A percentile compares a stretch with the other conserved stretches of the same genome.
These are phyloP conservation scores for Coregonus suidteri DNA, from an alignment of 2,797 vertebrate species.

Conservation along the genomic window DNA sequence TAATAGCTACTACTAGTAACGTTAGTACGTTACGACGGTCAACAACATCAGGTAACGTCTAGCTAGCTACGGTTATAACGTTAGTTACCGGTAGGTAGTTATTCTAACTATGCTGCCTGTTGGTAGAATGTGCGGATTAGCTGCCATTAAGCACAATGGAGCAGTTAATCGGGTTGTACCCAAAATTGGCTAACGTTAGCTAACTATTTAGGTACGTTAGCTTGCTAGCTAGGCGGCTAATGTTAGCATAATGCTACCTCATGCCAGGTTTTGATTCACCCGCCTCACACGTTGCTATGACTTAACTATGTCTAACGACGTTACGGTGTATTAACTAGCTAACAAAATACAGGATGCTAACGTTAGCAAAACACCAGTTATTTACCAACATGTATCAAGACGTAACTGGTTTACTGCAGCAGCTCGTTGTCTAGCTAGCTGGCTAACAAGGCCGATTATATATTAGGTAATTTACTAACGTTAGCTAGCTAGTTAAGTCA, in stretches of 20 bases:
- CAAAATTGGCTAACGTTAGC: not conserved
- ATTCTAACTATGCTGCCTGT: not conserved
- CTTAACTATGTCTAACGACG: no score
- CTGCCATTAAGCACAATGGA: not conserved
- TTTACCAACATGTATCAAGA: no score
- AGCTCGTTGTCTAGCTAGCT: no score
- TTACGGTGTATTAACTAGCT: no score
- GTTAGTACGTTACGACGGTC: not conserved
- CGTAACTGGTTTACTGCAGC: no score
- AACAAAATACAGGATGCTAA: no score
- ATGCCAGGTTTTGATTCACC: not conserved
- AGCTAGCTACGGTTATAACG: not conserved
- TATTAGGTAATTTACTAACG: no score
- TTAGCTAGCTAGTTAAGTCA: no score
- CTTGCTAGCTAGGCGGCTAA: not conserved
- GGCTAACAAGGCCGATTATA: no score
- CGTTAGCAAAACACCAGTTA: no score
- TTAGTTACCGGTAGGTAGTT: not conserved
- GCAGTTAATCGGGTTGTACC: not conserved
- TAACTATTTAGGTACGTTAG: not conserved
- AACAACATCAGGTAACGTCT: constrained; percentile 30
- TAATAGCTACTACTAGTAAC: no score
- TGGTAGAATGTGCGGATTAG: not conserved
- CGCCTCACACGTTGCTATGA: not conserved
- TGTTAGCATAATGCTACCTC: not conserved